A percentile compares a stretch with the other conserved stretches of the same genome.
Evolutionary conservation across 1,140 invertebrate genomes (phyloP).

Genomic region (Drosophila arizonae): DNA sequence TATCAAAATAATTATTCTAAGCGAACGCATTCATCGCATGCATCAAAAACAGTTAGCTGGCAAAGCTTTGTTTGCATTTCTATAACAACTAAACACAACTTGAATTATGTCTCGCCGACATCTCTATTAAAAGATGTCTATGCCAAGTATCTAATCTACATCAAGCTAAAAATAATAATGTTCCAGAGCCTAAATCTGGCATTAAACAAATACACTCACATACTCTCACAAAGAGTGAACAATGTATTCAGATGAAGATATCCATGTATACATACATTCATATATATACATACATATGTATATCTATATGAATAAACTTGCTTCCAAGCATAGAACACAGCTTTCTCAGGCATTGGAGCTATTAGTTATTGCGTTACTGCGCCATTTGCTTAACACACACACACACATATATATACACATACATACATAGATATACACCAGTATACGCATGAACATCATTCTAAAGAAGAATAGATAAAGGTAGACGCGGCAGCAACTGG

Average conservation of each 20-base stretch:
- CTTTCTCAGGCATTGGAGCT: slow-evolving; percentile 13
- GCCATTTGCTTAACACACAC: slow-evolving; percentile 1
- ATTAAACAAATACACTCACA: not conserved
- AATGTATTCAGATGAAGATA: not conserved
- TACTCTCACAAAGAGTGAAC: not conserved
- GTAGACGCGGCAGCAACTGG: not conserved
- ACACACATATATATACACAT: not conserved
- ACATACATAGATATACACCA: not conserved
- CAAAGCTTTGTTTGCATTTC: not conserved
- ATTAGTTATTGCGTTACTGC: not conserved
- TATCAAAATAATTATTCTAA: too few species aligned
- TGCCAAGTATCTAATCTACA: not conserved
- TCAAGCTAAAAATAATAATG: not conserved
- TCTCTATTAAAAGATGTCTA: not conserved
- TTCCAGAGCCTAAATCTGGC: too few species aligned
- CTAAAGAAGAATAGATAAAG: slow-evolving; percentile 24
- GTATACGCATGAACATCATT: slow-evolving; percentile 9
- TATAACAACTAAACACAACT: not conserved
- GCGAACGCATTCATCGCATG: not conserved
- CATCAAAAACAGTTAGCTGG: not conserved
- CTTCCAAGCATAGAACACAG: not conserved
- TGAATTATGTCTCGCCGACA: not conserved
- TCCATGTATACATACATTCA: not conserved
- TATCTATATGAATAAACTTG: slow-evolving; percentile 2
- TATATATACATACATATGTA: not conserved